Conservation (phyloP, 2,797 vertebrate genomes). For the Phataginus tetradactyla region DNA sequence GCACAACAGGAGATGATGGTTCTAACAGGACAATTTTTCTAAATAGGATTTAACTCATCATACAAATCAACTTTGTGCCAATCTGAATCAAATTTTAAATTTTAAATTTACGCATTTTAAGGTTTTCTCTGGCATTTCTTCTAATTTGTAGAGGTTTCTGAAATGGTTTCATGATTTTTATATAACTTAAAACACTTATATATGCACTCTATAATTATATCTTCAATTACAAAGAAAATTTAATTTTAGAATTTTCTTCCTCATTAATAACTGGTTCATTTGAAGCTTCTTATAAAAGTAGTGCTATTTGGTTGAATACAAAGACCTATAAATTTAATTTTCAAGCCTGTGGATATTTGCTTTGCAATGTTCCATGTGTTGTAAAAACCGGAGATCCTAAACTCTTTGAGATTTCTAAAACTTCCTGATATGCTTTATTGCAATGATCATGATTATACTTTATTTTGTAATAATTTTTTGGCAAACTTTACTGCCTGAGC, state of each 20-base stretch:
- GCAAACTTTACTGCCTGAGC: not conserved
- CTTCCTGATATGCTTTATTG: not conserved
- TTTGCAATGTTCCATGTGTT: not conserved
- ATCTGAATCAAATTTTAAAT: not conserved
- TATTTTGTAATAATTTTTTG: not conserved
- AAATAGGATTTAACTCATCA: not conserved
- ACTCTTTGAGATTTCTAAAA: not conserved
- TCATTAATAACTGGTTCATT: not conserved
- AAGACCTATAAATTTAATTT: slow-evolving; percentile 61
- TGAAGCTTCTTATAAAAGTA: not conserved
- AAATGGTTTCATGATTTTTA: not conserved
- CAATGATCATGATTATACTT: not conserved
- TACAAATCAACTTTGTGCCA: not conserved
- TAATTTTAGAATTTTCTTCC: slow-evolving; percentile 34
- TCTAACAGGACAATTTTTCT: slow-evolving; percentile 1
- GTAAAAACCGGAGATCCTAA: not conserved
- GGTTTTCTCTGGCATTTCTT: not conserved
- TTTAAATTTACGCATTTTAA: slow-evolving; percentile 34
- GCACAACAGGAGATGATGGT: not conserved
- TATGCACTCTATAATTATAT: not conserved
- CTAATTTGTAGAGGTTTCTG: not conserved
- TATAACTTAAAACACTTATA: not conserved
- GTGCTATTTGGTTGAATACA: not conserved
- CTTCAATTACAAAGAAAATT: slow-evolving; percentile 20
- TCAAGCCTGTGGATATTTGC: slow-evolving; percentile 23